phyloP scores from a whole-genome alignment of 1,140 invertebrate genomes.

The Helicoverpa zea region DNA sequence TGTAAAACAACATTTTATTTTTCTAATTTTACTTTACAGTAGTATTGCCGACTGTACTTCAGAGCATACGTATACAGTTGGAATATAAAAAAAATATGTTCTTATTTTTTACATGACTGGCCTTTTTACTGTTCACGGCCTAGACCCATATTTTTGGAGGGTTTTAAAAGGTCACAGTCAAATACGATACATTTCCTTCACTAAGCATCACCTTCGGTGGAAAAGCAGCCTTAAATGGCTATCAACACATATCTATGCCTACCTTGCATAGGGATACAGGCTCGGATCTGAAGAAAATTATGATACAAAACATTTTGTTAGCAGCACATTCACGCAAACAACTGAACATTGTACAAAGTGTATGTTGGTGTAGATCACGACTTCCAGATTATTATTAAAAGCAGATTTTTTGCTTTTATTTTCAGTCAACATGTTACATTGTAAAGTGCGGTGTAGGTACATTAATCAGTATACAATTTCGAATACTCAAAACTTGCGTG shows the following conservation, averaged over 20 bases:
- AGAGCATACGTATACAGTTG: neutral
- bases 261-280: neutral
- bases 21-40: too few relatives aligned
- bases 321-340: neutral
- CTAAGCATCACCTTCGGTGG: too few relatives aligned
- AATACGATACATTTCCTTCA: too few relatives aligned
- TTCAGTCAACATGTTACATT: neutral
- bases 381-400: too few relatives aligned
- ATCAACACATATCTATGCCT: too few relatives aligned
- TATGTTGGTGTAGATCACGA: slow-evolving; percentile 3
- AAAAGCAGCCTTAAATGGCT: too few relatives aligned
- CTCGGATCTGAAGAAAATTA: neutral
- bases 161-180: neutral
- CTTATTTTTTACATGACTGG: neutral
- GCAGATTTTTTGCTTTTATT: neutral
- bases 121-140: neutral
- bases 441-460: too few relatives aligned
- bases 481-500: too few relatives aligned
- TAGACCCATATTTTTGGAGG: neutral
- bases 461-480: too few relatives aligned
- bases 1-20: too few relatives aligned
- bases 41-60: too few relatives aligned
- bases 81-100: slow-evolving; percentile 18
- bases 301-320: neutral
- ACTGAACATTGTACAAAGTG: neutral